Percentiles rank a stretch among this genome's conserved stretches.
Conservation (phyloP, 1,140 invertebrate genomes). For the Tribolium castaneum region DNA sequence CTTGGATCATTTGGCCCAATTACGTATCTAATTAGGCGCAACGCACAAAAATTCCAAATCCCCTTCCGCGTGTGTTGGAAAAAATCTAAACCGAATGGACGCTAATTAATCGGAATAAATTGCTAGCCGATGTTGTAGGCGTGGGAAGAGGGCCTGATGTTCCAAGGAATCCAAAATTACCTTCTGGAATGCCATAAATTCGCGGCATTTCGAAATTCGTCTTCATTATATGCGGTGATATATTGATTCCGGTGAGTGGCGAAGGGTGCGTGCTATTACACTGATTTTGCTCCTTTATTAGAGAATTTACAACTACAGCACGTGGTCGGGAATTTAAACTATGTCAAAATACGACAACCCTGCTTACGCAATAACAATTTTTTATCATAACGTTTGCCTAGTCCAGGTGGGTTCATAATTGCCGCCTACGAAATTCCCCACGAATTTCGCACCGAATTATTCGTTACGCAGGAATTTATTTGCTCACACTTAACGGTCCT, state of each 20-base stretch:
- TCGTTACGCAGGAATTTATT: not conserved
- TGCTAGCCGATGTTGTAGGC: not conserved
- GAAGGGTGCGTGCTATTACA: conserved; percentile 38
- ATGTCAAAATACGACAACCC: conserved; percentile 19
- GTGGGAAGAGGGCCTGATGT: not conserved
- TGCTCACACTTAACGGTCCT: not conserved
- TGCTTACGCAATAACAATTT: not conserved
- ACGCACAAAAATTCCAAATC: not conserved
- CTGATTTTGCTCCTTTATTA: conserved; percentile 47
- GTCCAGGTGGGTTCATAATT: not conserved
- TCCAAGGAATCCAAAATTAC: conserved; percentile 16
- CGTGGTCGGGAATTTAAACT: conserved; percentile 16
- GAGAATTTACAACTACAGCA: conserved; percentile 45
- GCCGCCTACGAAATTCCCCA: not conserved
- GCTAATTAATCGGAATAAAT: not conserved
- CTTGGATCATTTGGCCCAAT: conserved; percentile 41
- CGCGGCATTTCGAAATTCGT: conserved; percentile 54
- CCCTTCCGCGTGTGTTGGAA: not conserved
- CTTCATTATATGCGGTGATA: conserved; percentile 55
- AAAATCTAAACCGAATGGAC: not conserved
- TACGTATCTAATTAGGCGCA: conserved; percentile 43
- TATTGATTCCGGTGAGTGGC: conserved; percentile 46
- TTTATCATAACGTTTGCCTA: not conserved
- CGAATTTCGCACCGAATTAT: not conserved
- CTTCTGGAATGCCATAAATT: conserved; percentile 56